Evolutionary conservation across 2,888 invertebrate genomes (phyloP).

Genomic region (Apodemia zela): DNA sequence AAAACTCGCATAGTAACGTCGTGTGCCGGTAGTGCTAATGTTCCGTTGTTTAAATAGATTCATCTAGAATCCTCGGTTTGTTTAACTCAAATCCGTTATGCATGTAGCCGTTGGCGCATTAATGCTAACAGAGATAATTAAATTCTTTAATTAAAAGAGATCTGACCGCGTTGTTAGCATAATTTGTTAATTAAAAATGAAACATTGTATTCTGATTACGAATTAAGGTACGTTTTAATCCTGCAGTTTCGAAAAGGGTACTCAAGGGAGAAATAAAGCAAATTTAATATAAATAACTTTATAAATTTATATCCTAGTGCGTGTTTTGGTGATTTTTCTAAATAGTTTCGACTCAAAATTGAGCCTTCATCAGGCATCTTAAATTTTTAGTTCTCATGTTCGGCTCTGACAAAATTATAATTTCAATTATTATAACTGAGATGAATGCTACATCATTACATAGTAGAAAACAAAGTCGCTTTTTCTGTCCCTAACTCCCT

Average conservation of each 20-base stretch:
- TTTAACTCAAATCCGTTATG: slow-evolving; percentile 3
- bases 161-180: slow-evolving; percentile 15
- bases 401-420: too few relatives aligned
- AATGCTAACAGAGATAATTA: slow-evolving; percentile 11
- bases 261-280: not conserved
- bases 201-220: not conserved
- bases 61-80: not conserved
- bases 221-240: not conserved
- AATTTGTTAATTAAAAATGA: slow-evolving; percentile 14
- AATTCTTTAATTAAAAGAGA: slow-evolving; percentile 15
- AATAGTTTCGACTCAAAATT: too few relatives aligned
- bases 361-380: too few relatives aligned
- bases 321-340: too few relatives aligned
- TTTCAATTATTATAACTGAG: too few relatives aligned
- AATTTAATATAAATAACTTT: not conserved
- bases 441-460: too few relatives aligned
- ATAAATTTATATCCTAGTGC: not conserved
- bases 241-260: not conserved
- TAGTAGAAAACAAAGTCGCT: too few relatives aligned
- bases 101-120: slow-evolving; percentile 7
- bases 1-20: too few relatives aligned
- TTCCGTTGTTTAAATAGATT: too few relatives aligned
- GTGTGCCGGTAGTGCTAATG: too few relatives aligned
- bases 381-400: too few relatives aligned
- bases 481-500: too few relatives aligned